Evolutionary conservation across 2,888 invertebrate species (phyloP).

Genomic region (Druceiella hillmani): DNA sequence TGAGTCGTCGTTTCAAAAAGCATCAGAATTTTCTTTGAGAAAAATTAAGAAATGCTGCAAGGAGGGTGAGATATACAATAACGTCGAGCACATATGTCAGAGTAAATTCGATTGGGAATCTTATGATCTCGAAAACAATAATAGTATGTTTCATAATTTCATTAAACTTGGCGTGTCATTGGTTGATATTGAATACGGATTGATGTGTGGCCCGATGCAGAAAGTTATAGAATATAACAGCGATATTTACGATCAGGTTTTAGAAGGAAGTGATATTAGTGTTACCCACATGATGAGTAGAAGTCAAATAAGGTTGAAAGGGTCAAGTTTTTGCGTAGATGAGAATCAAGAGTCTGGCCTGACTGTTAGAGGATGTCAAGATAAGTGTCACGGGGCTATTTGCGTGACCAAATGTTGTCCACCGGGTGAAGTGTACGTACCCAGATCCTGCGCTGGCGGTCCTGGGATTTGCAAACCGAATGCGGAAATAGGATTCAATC

Average conservation of each 20-base stretch:
- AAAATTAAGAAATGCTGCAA: constrained; percentile 42
- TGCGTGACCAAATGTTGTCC: constrained; percentile 53
- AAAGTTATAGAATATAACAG: constrained; percentile 35
- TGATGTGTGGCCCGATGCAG: constrained; percentile 35
- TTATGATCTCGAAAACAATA: constrained; percentile 25
- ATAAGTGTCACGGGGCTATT: constrained; percentile 32
- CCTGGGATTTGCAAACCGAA: neutral
- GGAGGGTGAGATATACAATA: constrained; percentile 36
- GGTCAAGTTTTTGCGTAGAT: constrained; percentile 45
- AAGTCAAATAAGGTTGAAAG: constrained; percentile 23
- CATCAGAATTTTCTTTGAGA: constrained; percentile 12
- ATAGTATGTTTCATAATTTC: constrained; percentile 30
- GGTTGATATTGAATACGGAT: constrained; percentile 35
- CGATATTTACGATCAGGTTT: constrained; percentile 29
- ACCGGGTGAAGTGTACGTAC: constrained; percentile 44
- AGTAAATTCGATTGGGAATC: constrained; percentile 22
- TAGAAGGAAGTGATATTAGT: constrained; percentile 33
- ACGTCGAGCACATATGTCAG: constrained; percentile 34
- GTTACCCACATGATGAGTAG: constrained; percentile 27
- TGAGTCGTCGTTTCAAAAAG: neutral
- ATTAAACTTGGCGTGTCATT: constrained; percentile 25
- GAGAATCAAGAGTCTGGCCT: constrained; percentile 29
- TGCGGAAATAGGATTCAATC: constrained; percentile 10
- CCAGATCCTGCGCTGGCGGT: constrained; percentile 24
- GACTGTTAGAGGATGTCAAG: constrained; percentile 37